phyloP scores from a whole-genome alignment of 2,888 invertebrate genomes.

The Trachelus stipa region DNA sequence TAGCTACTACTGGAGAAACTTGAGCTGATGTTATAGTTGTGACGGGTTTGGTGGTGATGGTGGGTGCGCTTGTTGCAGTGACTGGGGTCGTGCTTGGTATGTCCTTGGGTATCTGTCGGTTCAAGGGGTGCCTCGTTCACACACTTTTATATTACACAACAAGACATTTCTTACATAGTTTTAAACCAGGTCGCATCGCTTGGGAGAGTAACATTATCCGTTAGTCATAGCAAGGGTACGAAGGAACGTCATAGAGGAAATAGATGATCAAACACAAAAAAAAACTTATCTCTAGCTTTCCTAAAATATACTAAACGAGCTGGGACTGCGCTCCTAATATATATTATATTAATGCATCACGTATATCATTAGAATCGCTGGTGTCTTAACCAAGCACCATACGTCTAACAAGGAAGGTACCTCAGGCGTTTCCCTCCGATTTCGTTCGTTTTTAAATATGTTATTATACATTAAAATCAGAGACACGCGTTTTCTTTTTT shows the following conservation, averaged over 20 bases:
- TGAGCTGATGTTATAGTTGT: constrained; percentile 56
- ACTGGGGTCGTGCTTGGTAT: constrained; percentile 66
- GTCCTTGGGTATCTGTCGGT: constrained; percentile 73
- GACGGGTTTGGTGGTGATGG: constrained; percentile 63
- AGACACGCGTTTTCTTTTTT: no score
- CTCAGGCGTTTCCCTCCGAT: no score
- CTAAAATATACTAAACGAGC: background rate
- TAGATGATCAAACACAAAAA: background rate
- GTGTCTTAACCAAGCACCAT: background rate
- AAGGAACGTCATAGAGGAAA: background rate
- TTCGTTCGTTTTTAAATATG: no score
- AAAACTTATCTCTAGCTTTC: background rate
- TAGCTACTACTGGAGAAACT: constrained; percentile 57
- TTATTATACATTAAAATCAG: no score
- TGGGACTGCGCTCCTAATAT: background rate
- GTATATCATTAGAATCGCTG: background rate
- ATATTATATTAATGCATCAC: background rate
- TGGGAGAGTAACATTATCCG: constrained; percentile 4
- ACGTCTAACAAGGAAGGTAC: no score
- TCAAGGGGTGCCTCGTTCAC: constrained; percentile 64
- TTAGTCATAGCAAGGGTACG: constrained; percentile 7
- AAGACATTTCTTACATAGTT: background rate
- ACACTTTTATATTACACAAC: constrained; percentile 41
- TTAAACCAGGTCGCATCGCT: background rate
- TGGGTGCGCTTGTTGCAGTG: constrained; percentile 65